phyloP scores from a whole-genome alignment of 1,140 invertebrate species.

The Armadillidium nasatum region DNA sequence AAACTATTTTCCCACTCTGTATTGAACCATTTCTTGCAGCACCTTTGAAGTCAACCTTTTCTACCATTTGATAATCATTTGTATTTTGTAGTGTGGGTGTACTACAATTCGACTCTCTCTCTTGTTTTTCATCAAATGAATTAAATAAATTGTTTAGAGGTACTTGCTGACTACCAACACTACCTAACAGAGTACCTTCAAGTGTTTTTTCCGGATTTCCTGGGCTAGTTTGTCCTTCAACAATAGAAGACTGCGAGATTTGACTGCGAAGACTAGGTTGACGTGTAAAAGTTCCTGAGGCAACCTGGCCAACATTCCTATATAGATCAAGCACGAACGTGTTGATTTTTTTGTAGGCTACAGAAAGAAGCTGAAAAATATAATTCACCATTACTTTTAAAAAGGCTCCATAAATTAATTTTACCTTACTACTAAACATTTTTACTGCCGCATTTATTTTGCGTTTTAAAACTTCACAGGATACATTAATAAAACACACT shows the following conservation, averaged over 20 bases:
- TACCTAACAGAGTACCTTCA: constrained; percentile 3
- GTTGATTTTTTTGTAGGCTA: constrained; percentile 40
- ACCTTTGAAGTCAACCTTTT: no score
- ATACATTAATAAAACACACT: no score
- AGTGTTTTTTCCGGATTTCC: constrained; percentile 21
- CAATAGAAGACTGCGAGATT: constrained; percentile 36
- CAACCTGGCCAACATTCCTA: constrained; percentile 37
- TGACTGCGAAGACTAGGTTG: constrained; percentile 42
- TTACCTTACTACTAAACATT: no score
- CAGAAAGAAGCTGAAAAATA: constrained; percentile 35
- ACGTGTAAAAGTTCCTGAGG: constrained; percentile 37
- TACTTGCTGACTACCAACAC: background rate
- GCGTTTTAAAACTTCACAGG: no score
- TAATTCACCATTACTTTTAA: no score
- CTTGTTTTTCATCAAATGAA: constrained; percentile 1
- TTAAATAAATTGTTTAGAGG: background rate
- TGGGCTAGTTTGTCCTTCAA: constrained; percentile 27
- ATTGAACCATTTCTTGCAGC: no score
- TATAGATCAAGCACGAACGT: constrained; percentile 39
- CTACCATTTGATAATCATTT: no score
- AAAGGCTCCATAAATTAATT: no score
- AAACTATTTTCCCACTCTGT: background rate
- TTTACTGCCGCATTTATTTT: no score
- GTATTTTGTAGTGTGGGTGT: no score
- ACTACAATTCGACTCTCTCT: background rate